These are phyloP conservation scores for Leucoraja ocellata DNA, from an alignment of 2,797 vertebrate species.

Conservation along the genomic window DNA sequence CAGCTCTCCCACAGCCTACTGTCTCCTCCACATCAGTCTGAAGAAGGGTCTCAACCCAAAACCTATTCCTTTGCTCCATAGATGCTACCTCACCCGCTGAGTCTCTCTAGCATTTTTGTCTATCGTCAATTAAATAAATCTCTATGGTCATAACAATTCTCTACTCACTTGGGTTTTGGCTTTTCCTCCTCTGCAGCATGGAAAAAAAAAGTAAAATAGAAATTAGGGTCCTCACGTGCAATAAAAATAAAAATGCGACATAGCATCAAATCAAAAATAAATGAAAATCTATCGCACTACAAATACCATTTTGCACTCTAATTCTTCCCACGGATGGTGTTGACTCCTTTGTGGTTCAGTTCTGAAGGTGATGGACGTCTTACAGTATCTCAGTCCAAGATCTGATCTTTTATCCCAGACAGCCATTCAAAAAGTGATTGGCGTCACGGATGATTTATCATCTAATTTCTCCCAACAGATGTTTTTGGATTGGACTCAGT, in stretches of 20 bases:
- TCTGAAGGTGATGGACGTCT: background rate
- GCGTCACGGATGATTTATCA: background rate
- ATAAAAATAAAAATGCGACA: background rate
- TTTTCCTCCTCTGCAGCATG: conserved; percentile 26
- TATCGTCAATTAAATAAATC: background rate
- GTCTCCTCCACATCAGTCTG: no score
- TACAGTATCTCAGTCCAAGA: background rate
- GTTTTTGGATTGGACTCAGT: background rate
- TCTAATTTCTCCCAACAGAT: background rate
- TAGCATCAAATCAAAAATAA: background rate
- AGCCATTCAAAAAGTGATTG: background rate
- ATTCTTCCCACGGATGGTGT: background rate
- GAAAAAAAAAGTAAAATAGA: background rate
- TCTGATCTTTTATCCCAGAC: background rate
- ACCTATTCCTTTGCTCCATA: no score
- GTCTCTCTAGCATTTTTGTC: background rate
- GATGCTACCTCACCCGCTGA: no score
- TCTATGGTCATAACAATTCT: background rate
- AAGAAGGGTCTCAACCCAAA: no score
- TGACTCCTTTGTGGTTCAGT: background rate
- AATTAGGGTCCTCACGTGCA: background rate
- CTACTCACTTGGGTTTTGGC: conserved; percentile 15
- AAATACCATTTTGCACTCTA: background rate
- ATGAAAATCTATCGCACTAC: background rate
- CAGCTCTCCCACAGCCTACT: no score